Percentiles rank a stretch among this genome's conserved stretches.
Evolutionary conservation across 2,113 vertebrate genomes (phyloP).

Genomic region (Microtus montanus): DNA sequence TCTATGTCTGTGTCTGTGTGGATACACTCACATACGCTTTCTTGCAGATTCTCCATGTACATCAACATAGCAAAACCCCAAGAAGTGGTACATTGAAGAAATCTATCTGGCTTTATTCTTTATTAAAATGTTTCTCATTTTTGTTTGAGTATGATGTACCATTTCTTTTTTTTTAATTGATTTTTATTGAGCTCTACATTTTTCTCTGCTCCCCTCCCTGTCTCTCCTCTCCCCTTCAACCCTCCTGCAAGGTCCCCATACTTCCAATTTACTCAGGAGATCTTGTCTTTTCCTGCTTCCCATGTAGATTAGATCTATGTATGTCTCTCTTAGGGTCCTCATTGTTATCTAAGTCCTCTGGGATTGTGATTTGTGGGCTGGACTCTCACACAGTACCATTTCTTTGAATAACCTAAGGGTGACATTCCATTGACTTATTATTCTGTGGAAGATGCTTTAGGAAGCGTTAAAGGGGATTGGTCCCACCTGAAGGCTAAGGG

Average conservation of each 20-base stretch:
- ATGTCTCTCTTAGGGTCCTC: too few relatives aligned
- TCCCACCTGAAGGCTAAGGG: not conserved
- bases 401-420: constrained; percentile 29
- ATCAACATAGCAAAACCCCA: not conserved
- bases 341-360: too few relatives aligned
- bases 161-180: constrained; percentile 19
- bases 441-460: constrained; percentile 8
- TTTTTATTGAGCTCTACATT: too few relatives aligned
- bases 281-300: too few relatives aligned
- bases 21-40: not conserved
- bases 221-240: too few relatives aligned
- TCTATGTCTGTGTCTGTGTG: not conserved
- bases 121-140: not conserved
- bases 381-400: not conserved
- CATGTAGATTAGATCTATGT: too few relatives aligned
- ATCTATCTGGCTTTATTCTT: not conserved
- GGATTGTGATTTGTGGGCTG: too few relatives aligned
- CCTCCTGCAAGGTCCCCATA: too few relatives aligned
- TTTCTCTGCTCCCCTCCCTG: too few relatives aligned
- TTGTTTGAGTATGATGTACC: not conserved
- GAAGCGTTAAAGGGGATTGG: not conserved
- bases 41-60: constrained; percentile 17
- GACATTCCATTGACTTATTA: not conserved
- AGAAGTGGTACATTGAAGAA: constrained; percentile 15
- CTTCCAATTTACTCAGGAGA: too few relatives aligned